Evolutionary conservation across 1,140 invertebrate species (phyloP), one percentile per base, ranked within the genome.

Genomic region (Leptonema lineaticorne): DNA sequence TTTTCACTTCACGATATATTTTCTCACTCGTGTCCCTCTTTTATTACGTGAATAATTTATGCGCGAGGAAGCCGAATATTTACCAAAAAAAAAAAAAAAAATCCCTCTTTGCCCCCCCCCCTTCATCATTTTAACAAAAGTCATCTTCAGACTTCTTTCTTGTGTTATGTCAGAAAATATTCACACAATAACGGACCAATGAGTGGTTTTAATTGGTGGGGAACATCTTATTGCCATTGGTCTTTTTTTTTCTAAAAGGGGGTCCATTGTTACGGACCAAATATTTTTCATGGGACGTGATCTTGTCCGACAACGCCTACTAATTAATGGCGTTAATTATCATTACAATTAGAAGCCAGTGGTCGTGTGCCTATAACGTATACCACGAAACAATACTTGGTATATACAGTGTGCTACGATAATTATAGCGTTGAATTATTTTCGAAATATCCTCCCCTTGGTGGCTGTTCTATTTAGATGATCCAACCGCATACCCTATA

Each of bases 241-340:
- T 16, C 37, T 16, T 16, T 16, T n/a, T 45, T 45, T 9, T 9
- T 45, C 37, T 45, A 2, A 9, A 33, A 16, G 37, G 37, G 37
- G 16, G 11, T 16, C 37, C 37, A 45, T 45, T 45, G 37, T 45
- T 45, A 16, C 16, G n/a, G n/a, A n/a, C 11, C 30, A 11, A 33
- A 33, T 45, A 45, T 45, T 45, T 16, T n/a, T n/a, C 11, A n/a
- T 45, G 11, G 3, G 4, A 7, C 37, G 4, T 3, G 16, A 6
- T 45, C 16, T 45, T 45, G 11, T 45, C 37, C 37, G 11, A 16
- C 37, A 16, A 45, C 37, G 37, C 37, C 37, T 16, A 45, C 37
- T 45, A 45, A 45, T 45, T 45, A 45, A 45, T 16, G 37, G 11
- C 37, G 37, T 45, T 45, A 45, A 45, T 45, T 45, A 45, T 45